Percentiles rank a stretch among this genome's conserved stretches.
Evolutionary conservation across 92 coral and sea anemone genomes (phyloP).

Genomic region (Montipora capitata): DNA sequence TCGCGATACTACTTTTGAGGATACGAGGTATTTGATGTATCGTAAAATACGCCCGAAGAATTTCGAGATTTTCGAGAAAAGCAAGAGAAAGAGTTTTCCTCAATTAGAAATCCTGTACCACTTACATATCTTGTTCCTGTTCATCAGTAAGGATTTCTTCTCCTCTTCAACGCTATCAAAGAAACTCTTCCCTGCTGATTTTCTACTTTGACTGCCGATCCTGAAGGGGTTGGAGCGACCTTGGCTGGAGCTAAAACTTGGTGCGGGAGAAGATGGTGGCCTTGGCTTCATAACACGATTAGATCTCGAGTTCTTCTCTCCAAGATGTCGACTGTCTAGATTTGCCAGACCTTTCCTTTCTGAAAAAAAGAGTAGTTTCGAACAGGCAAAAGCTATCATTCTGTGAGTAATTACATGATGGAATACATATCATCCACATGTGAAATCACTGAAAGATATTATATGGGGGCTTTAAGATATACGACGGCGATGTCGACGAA

Average conservation of each 20-base stretch:
- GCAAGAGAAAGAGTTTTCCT: too few relatives aligned
- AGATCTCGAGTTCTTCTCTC: neutral
- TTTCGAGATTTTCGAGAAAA: too few relatives aligned
- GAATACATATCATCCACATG: too few relatives aligned
- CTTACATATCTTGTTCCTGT: constrained; percentile 78
- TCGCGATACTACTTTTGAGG: too few relatives aligned
- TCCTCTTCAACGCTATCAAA: constrained; percentile 96
- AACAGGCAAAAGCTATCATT: too few relatives aligned
- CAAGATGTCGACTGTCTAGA: constrained; percentile 30
- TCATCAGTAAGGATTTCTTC: constrained; percentile 70
- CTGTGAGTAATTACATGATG: neutral
- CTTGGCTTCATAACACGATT: constrained; percentile 37
- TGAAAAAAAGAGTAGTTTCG: neutral
- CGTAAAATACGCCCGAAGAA: too few relatives aligned
- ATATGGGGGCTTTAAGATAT: too few relatives aligned
- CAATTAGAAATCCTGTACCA: neutral
- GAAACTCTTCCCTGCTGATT: constrained; percentile 84
- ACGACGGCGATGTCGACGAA: too few relatives aligned
- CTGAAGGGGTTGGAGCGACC: constrained; percentile 96
- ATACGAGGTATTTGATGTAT: too few relatives aligned
- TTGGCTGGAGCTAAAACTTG: constrained; percentile 75
- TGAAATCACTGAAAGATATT: too few relatives aligned
- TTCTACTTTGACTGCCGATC: constrained; percentile 76
- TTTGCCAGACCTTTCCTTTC: constrained; percentile 56
- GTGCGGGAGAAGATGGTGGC: constrained; percentile 60